Percentiles rank a stretch among this genome's conserved stretches.
Conservation (phyloP, 2,113 vertebrate species). For the Rana temporaria region DNA sequence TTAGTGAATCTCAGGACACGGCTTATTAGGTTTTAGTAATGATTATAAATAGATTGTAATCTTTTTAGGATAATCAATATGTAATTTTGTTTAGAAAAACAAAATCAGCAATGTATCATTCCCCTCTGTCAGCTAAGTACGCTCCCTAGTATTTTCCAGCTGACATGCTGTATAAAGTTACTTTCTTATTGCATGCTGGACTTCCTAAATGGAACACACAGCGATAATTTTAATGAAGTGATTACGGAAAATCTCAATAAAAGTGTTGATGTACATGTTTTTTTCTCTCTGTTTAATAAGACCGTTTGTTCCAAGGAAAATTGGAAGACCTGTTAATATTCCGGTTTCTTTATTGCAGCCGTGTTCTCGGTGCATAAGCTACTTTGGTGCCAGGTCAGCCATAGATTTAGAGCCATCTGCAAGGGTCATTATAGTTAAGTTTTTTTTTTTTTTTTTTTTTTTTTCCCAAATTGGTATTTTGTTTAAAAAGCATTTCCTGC, state of each 20-base stretch:
- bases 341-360: slow-evolving; percentile 9
- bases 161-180: background rate
- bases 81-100: slow-evolving; percentile 51
- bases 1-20: slow-evolving; percentile 11
- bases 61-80: slow-evolving; percentile 54
- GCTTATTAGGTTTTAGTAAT: slow-evolving; percentile 40
- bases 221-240: slow-evolving; percentile 40
- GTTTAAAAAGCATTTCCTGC: too few relatives aligned
- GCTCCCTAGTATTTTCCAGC: slow-evolving; percentile 16
- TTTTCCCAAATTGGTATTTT: too few relatives aligned
- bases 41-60: slow-evolving; percentile 54
- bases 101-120: slow-evolving; percentile 7
- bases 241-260: slow-evolving; percentile 31
- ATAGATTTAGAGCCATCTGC: too few relatives aligned
- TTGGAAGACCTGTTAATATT: slow-evolving; percentile 12
- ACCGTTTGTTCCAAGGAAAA: background rate
- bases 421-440: too few relatives aligned
- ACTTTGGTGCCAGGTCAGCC: too few relatives aligned
- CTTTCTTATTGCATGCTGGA: background rate
- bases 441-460: too few relatives aligned
- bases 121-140: background rate
- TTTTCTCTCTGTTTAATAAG: slow-evolving; percentile 21
- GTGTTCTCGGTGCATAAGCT: too few relatives aligned
- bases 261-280: slow-evolving; percentile 31
- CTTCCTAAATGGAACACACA: slow-evolving; percentile 3